Evolutionary conservation across 2,113 vertebrate genomes (phyloP), one percentile per base, ranked within the genome.

Genomic region (Peucedramus taeniatus): DNA sequence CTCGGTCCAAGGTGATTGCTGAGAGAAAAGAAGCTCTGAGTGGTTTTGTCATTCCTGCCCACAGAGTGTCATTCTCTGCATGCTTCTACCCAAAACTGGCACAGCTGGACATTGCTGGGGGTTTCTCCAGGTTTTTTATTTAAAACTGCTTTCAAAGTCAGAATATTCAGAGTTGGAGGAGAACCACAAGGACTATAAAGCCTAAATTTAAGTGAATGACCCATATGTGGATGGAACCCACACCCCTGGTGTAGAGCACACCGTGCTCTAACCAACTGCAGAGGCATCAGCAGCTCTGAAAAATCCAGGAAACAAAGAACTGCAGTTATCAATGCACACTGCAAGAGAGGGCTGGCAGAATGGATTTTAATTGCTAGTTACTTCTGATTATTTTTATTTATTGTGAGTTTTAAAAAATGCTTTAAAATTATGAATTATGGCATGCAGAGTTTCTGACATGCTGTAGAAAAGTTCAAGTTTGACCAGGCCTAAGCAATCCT

Each of bases 1-100:
- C 69, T 95, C 76, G 71, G 75, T 56, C 37, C 81, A 93, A 96
- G 86, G 92, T 95, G 87, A 91, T 72, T 68, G 21, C 60, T 83
- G 66, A 72, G 60, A 66, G 47, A 90, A 74, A 79, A 74, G 33
- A 63, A 86, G 63, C 0, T 0, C 16, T 84, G 59, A 89, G 75
- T 64, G 83, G 30, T 90, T 96, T 69, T 89, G 80, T 76, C 74
- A 71, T 76, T 70, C 50, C 35, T 85, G 63, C 37, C 69, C 20
- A 72, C 16, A 18, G 9, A 65, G n/a, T 61, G 37, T 37, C 40
- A 63, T 86, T 89, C 80, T 45, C 82, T 90, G 65, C 17, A 5
- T 23, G 74, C 6, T 37, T 37, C 23, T 50, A 10, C 77, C 79
- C 35, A 2, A 35, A 56, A 33, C 2, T 33, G 30, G 15, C 50